A percentile compares a stretch with the other conserved stretches of the same genome.
phyloP scores from a whole-genome alignment of 2,797 vertebrate genomes.

The Microctenopoma steveboyesi region DNA sequence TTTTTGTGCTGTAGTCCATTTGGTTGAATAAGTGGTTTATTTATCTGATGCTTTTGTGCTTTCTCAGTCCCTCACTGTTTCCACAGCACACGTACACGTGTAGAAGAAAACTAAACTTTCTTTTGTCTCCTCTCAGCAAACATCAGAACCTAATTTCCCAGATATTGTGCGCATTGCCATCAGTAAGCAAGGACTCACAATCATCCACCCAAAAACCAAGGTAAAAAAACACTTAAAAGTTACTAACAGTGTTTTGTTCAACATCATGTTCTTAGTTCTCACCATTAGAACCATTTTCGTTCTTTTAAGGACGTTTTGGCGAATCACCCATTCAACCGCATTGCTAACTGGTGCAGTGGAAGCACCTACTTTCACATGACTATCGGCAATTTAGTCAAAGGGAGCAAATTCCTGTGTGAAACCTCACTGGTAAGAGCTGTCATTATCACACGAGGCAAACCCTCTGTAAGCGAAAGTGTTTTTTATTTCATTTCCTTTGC shows the following conservation, averaged over 20 bases:
- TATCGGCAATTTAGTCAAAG: conserved; percentile 89
- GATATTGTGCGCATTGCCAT: conserved; percentile 93
- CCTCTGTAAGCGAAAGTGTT: background rate
- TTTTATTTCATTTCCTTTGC: background rate
- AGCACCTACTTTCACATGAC: conserved; percentile 99
- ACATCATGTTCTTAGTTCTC: background rate
- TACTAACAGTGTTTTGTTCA: background rate
- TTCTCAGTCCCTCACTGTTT: conserved; percentile 3
- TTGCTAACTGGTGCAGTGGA: conserved; percentile 97
- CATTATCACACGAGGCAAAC: background rate
- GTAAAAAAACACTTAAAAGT: conserved; percentile 67
- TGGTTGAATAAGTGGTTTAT: background rate
- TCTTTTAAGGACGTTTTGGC: conserved; percentile 87
- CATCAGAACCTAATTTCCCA: conserved; percentile 90
- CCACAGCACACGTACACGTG: background rate
- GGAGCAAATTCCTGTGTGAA: conserved; percentile 93
- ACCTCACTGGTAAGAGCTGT: conserved; percentile 92
- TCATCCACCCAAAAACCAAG: conserved; percentile 96
- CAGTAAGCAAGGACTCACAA: conserved; percentile 90
- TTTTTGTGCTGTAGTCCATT: background rate
- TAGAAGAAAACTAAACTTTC: background rate
- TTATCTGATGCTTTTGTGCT: conserved; percentile 19
- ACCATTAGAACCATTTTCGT: conserved; percentile 15
- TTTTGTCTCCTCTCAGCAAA: conserved; percentile 86
- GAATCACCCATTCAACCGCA: conserved; percentile 90